Evolutionary conservation across 2,113 vertebrate genomes (phyloP), one percentile per base, ranked within the genome.

Genomic region (Pogona vitticeps): DNA sequence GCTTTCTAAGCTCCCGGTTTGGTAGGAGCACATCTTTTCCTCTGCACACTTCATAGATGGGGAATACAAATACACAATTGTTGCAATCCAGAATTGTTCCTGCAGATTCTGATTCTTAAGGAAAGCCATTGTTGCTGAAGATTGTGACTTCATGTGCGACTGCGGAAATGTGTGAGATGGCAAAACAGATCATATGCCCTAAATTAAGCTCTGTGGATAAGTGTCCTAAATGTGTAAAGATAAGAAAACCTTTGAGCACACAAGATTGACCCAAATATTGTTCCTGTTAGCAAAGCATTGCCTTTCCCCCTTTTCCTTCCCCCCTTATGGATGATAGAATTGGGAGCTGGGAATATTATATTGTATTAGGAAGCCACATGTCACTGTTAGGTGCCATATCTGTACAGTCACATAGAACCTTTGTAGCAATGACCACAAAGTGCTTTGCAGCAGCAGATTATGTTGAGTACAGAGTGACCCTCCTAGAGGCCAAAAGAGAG

Each of bases 361-460:
- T 73, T 63, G 71, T 56, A 67, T 23, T 52, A 67, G 67, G 65
- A 26, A 68, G 42, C n/a, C 71, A 56, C 67, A 59, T 76, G 85
- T 82, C 58, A 65, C 71, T 56, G 58, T 75, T 28, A 76, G 85
- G 59, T 75, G 79, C 85, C 70, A 75, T 52, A 81, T 75, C 72
- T 52, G 46, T 73, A 75, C 59, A 36, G 42, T 18, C 91, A 83
- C 20, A 13, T 0, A 2, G 85, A 92, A 75, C 85, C 83, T 95
- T 94, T 95, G 93, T 94, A 93, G 88, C 92, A 93, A 95, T 91
- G 82, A 90, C 80, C 85, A 93, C 90, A 90, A 91, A 95, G 93
- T 31, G 93, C 93, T 94, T 80, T 91, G 88, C 90, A 83, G 71
- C 40, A 89, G 84, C 85, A 0, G 31, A 18, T 40, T 91, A 91